Conservation (phyloP, 2,888 invertebrate genomes). For the Odontocerum albicorne region DNA sequence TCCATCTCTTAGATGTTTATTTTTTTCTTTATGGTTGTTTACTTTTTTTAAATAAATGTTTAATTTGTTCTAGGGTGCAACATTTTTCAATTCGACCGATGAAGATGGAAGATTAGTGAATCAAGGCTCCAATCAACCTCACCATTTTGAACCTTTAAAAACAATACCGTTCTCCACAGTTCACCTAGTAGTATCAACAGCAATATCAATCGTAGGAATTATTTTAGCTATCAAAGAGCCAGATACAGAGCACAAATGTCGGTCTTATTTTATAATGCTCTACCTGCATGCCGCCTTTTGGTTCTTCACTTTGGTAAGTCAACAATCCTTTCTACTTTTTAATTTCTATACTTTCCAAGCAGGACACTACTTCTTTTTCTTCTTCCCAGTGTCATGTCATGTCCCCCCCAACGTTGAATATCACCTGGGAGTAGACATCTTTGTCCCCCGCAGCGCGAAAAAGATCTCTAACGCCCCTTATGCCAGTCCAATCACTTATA, state of each 20-base stretch:
- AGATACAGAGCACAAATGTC: constrained; percentile 50
- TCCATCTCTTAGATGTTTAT: no score
- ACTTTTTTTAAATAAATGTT: neutral
- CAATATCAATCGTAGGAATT: constrained; percentile 33
- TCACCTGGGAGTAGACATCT: no score
- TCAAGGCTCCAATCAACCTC: constrained; percentile 25
- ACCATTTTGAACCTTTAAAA: constrained; percentile 31
- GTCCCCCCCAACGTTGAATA: no score
- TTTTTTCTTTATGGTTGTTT: neutral
- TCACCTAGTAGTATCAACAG: constrained; percentile 25
- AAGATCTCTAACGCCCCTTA: no score
- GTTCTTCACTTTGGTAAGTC: constrained; percentile 59
- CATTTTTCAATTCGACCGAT: constrained; percentile 33
- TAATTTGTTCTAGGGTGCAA: constrained; percentile 31
- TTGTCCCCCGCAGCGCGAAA: no score
- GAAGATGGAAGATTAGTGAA: constrained; percentile 34
- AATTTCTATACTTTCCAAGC: no score
- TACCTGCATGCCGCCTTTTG: constrained; percentile 60
- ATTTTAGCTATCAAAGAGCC: constrained; percentile 43
- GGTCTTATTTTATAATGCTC: constrained; percentile 61
- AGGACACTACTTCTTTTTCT: no score
- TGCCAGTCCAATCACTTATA: no score
- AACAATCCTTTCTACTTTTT: no score
- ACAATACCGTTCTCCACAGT: constrained; percentile 29
- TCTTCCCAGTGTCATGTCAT: no score